phyloP scores from a whole-genome alignment of 2,797 vertebrate species.

The Ptychobarbus kaznakovi region DNA sequence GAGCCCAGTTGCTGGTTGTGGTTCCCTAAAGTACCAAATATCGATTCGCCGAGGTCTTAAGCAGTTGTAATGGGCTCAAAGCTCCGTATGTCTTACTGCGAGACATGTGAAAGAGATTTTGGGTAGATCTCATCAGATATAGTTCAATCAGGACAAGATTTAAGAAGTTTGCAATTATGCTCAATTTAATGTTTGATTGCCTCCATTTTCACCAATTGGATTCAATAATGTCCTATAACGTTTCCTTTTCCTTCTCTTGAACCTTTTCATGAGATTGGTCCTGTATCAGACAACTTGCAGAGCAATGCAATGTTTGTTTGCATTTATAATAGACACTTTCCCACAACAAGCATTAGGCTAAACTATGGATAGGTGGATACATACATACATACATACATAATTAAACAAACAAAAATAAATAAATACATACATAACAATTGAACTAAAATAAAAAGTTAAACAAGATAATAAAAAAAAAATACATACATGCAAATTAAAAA shows the following conservation, averaged over 20 bases:
- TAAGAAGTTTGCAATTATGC: background rate
- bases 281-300: background rate
- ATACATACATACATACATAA: background rate
- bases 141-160: conserved; percentile 2
- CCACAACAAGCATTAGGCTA: background rate
- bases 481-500: too few relatives aligned
- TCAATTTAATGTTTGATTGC: background rate
- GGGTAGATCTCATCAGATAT: conserved; percentile 17
- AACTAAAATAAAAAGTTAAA: too few relatives aligned
- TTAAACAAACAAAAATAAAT: background rate
- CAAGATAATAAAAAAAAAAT: too few relatives aligned
- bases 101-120: conserved; percentile 19
- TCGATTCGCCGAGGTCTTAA: background rate
- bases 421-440: too few relatives aligned
- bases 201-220: background rate
- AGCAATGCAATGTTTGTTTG: background rate
- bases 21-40: conserved; percentile 8
- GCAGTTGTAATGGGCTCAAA: conserved; percentile 8
- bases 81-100: background rate
- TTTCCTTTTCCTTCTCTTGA: background rate
- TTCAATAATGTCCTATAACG: background rate
- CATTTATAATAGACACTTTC: background rate
- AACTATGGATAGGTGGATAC: background rate
- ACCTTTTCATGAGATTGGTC: background rate
- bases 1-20: conserved; percentile 17